Conservation (phyloP, 2,797 vertebrate genomes). For the Emydoidea blandingii region DNA sequence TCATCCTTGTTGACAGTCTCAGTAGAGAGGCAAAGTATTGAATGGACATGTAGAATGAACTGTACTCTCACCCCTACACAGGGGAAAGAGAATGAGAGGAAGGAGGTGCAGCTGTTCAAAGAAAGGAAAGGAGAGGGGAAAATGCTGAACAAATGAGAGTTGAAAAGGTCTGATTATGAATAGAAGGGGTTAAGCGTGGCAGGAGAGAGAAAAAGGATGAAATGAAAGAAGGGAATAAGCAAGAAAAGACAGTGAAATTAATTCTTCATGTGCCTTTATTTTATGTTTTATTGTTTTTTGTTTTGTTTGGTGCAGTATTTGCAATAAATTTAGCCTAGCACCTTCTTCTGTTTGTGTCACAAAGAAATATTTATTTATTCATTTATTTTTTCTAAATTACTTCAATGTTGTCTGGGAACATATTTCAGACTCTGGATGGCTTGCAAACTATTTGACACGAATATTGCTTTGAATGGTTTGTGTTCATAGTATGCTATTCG, state of each 20-base stretch:
- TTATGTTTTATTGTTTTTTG: neutral
- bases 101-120: neutral
- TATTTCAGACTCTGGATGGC: neutral
- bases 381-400: neutral
- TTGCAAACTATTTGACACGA: constrained; percentile 21
- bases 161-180: neutral
- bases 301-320: neutral
- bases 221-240: neutral
- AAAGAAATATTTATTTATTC: neutral
- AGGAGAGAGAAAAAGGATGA: neutral
- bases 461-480: neutral
- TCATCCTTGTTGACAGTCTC: neutral
- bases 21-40: neutral
- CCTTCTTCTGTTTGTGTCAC: neutral
- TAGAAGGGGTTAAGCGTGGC: neutral
- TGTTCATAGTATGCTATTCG: neutral
- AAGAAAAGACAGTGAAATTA: neutral
- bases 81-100: neutral
- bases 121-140: neutral
- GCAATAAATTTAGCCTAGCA: neutral
- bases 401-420: neutral
- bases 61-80: neutral
- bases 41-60: neutral
- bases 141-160: neutral
- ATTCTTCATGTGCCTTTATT: neutral